Evolutionary conservation across 2,113 vertebrate species (phyloP).

Genomic region (Lichenostomus cassidix): DNA sequence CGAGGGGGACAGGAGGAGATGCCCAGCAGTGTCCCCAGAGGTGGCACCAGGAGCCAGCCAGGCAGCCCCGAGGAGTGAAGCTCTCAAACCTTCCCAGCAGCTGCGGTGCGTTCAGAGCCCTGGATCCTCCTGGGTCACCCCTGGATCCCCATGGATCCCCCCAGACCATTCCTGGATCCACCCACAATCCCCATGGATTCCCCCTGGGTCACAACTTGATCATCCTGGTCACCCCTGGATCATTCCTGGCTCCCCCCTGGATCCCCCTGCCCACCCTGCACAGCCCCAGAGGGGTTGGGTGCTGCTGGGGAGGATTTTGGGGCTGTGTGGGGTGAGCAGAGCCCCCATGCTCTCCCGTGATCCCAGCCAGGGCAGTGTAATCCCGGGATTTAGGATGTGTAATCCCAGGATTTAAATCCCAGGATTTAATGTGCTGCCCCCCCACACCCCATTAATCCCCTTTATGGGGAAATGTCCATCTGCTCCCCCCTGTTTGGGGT

Average conservation of each 20-base stretch:
- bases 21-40: constrained; percentile 70
- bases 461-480: not conserved
- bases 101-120: not conserved
- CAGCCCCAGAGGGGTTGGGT: not conserved
- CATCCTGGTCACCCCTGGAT: no score
- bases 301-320: not conserved
- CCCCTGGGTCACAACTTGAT: no score
- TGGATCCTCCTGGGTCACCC: not conserved
- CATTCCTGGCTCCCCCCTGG: not conserved
- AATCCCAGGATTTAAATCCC: not conserved
- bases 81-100: not conserved
- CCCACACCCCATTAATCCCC: not conserved
- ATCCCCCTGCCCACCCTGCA: not conserved
- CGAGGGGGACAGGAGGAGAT: not conserved
- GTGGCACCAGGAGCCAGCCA: not conserved
- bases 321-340: not conserved
- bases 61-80: not conserved
- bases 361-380: not conserved
- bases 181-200: no score
- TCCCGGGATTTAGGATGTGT: not conserved
- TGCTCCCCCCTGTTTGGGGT: not conserved
- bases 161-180: no score
- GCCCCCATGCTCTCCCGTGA: fast-evolving
- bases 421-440: not conserved
- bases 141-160: not conserved